A percentile compares a stretch with the other conserved stretches of the same genome.
phyloP scores from a whole-genome alignment of 2,888 invertebrate genomes.

The Yponomeuta malinellus region DNA sequence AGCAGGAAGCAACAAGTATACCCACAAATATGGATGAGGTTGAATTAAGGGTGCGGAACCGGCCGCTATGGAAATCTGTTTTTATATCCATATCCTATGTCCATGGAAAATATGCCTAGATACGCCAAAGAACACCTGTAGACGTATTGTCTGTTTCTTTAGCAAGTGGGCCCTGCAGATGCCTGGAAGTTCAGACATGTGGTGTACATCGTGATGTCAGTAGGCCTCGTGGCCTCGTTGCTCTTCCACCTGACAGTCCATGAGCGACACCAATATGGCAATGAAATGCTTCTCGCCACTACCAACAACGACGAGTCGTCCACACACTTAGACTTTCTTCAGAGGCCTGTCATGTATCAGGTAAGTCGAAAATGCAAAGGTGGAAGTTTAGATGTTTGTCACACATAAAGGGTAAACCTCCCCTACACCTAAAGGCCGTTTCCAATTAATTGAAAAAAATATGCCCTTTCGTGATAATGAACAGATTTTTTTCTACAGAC shows the following conservation, averaged over 20 bases:
- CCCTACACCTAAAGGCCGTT: too few species aligned
- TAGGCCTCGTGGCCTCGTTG: slow-evolving; percentile 79
- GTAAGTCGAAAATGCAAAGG: slow-evolving; percentile 56
- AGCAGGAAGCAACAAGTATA: too few species aligned
- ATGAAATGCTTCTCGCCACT: slow-evolving; percentile 31
- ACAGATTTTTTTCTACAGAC: too few species aligned
- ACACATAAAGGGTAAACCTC: too few species aligned
- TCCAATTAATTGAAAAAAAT: too few species aligned
- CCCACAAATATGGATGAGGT: too few species aligned
- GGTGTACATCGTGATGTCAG: slow-evolving; percentile 80
- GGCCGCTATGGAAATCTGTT: too few species aligned
- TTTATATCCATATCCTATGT: too few species aligned
- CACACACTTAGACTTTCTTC: slow-evolving; percentile 51
- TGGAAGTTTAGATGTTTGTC: slow-evolving; percentile 62
- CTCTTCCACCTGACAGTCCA: slow-evolving; percentile 84
- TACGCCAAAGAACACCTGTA: too few species aligned
- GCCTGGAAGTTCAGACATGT: slow-evolving; percentile 80
- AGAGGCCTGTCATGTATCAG: slow-evolving; percentile 56
- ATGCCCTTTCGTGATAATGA: too few species aligned
- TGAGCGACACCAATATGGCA: slow-evolving; percentile 63
- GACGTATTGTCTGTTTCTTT: slow-evolving; percentile 23
- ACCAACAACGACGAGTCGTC: slow-evolving; percentile 32
- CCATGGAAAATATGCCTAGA: too few species aligned
- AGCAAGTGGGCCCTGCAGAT: slow-evolving; percentile 81
- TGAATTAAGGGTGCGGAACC: too few species aligned